Evolutionary conservation across 2,113 vertebrate genomes (phyloP), one percentile per base, ranked within the genome.

Genomic region (Mirza zaza): DNA sequence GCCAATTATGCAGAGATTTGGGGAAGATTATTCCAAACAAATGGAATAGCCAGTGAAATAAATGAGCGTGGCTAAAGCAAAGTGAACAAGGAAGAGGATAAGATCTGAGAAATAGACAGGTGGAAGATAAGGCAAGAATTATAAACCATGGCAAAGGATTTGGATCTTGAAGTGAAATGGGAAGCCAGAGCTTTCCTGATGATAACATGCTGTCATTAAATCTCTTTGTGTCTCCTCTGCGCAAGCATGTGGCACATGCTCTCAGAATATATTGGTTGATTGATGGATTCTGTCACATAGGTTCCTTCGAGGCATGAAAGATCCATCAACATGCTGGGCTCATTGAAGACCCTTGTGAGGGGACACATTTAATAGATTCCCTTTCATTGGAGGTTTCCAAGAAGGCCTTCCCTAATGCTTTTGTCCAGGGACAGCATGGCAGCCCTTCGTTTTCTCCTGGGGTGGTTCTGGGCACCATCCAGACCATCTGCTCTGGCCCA

Each of bases 401-500:
- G 63, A 96, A 77, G 36, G 0, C 20, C 88, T 2, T 84, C 68
- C 45, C 27, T 81, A 83, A 76, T 39, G 52, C 23, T 83, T 95
- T 92, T 96, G 88, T 85, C 17, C 45, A 76, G 71, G n/a, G 63
- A 90, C 29, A 95, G 34, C 80, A 87, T 17, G n/a, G 52, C 12
- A 68, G 59, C 52, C 34, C 81, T 92, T 96, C 88, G 13, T 97
- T 94, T 34, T 88, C 71, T 96, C 94, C 52, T 82, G 42, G 21
- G 57, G 59, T 90, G 75, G 39, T 71, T 68, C 57, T 96, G 85
- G 71, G 59, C n/a, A 61, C 1, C 34, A 79, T 89, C 77, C 61
- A 94, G 82, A 91, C 96, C 95, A 96, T 95, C 91, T 97, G 89
- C 68, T 93, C 89, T 96, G 84, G 71, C 68, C 21, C 42, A 59